Conservation (phyloP, 2,797 vertebrate species). For the Enteromius argenteus region DNA sequence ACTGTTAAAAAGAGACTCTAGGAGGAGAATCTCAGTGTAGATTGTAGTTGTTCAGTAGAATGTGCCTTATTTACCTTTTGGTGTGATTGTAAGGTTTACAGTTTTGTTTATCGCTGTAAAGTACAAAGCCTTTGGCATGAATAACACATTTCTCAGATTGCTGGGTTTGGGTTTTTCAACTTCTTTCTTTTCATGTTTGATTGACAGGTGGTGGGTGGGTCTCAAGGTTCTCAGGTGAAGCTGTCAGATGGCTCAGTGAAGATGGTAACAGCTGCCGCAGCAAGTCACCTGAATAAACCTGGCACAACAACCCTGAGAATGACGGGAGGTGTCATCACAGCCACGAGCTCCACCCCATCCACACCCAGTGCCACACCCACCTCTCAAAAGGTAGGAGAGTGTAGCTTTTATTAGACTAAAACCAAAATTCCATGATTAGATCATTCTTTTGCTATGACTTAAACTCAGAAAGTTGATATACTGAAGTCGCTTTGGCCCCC, state of each 20-base stretch:
- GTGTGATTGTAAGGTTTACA: neutral
- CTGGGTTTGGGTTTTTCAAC: neutral
- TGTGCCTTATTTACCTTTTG: neutral
- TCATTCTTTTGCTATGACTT: neutral
- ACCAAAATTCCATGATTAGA: neutral
- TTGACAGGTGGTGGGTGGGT: slow-evolving; percentile 78
- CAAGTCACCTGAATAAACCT: slow-evolving; percentile 90
- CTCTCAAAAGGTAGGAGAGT: slow-evolving; percentile 52
- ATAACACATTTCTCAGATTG: neutral
- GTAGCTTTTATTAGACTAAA: neutral
- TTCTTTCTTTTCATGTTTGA: neutral
- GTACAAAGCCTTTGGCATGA: neutral
- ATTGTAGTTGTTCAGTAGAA: neutral
- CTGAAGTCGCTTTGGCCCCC: neutral
- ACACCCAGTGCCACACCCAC: slow-evolving; percentile 71
- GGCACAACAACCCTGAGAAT: slow-evolving; percentile 93
- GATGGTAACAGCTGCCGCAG: slow-evolving; percentile 81
- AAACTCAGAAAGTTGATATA: neutral
- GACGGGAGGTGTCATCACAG: slow-evolving; percentile 92
- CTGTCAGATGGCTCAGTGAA: slow-evolving; percentile 91
- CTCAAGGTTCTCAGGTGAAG: slow-evolving; percentile 90
- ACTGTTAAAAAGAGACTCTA: neutral
- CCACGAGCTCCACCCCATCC: slow-evolving; percentile 81
- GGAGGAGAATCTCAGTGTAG: neutral
- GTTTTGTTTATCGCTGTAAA: neutral